A percentile compares a stretch with the other conserved stretches of the same genome.
These are phyloP conservation scores for Terebella lapidaria DNA, from an alignment of 2,888 invertebrate genomes.

Conservation along the genomic window DNA sequence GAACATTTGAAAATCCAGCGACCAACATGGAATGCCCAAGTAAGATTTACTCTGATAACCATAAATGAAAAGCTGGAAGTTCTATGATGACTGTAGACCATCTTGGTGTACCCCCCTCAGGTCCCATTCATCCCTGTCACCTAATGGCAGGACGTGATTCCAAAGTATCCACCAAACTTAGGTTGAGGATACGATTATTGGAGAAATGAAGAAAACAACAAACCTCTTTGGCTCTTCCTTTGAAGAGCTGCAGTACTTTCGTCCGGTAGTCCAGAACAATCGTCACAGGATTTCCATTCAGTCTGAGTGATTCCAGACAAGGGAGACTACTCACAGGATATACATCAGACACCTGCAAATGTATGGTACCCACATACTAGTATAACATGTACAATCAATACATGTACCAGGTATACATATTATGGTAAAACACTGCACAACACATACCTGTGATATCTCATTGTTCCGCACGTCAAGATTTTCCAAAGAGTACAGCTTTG, in stretches of 20 bases:
- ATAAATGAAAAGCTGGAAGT: background rate
- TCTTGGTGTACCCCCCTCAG: too few relatives aligned
- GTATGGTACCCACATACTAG: too few relatives aligned
- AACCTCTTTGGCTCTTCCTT: constrained; percentile 69
- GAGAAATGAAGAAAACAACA: too few relatives aligned
- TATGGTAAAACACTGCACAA: background rate
- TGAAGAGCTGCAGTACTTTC: constrained; percentile 82
- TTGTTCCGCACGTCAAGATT: constrained; percentile 83
- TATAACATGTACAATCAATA: too few relatives aligned
- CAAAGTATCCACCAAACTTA: too few relatives aligned
- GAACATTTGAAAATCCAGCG: too few relatives aligned
- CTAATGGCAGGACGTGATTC: too few relatives aligned
- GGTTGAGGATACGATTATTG: too few relatives aligned
- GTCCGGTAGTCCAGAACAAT: constrained; percentile 82
- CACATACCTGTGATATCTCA: constrained; percentile 66
- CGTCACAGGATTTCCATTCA: constrained; percentile 86
- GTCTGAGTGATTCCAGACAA: constrained; percentile 76
- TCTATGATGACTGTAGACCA: too few relatives aligned
- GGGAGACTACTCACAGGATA: constrained; percentile 75
- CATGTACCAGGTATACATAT: too few relatives aligned
- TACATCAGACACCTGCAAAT: constrained; percentile 61
- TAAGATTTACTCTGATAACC: too few relatives aligned
- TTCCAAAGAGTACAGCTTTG: constrained; percentile 79
- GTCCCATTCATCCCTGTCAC: too few relatives aligned
- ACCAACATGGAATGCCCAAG: background rate